These are phyloP conservation scores for Drosophila kohkoa DNA, from an alignment of 1,140 invertebrate genomes.

Conservation along the genomic window DNA sequence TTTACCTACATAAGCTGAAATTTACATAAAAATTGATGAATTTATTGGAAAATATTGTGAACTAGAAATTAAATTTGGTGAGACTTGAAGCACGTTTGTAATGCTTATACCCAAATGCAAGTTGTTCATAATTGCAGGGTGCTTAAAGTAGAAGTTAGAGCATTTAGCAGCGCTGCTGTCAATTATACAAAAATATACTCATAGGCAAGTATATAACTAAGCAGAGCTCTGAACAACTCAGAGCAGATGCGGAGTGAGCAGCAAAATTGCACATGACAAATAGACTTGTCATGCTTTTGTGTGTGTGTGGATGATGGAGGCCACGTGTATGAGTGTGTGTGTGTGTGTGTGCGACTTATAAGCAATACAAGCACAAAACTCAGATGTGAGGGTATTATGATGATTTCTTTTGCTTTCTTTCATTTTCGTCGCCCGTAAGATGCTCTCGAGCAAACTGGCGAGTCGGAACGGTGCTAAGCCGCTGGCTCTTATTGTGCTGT, in stretches of 20 bases:
- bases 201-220: slow-evolving; percentile 38
- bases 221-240: not conserved
- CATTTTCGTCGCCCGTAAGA: slow-evolving; percentile 36
- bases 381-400: slow-evolving; percentile 11
- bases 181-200: slow-evolving; percentile 46
- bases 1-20: no score
- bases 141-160: slow-evolving; percentile 9
- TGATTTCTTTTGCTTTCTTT: slow-evolving; percentile 25
- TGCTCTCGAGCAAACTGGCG: slow-evolving; percentile 56
- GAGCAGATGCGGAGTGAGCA: not conserved
- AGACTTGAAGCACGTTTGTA: not conserved
- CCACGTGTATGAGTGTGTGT: slow-evolving; percentile 14
- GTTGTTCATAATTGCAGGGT: slow-evolving; percentile 3
- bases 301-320: not conserved
- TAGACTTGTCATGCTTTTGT: slow-evolving; percentile 66
- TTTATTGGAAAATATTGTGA: no score
- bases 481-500: slow-evolving; percentile 36
- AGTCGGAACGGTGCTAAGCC: slow-evolving; percentile 47
- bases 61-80: no score
- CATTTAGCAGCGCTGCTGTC: slow-evolving; percentile 33
- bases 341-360: slow-evolving; percentile 31
- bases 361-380: slow-evolving; percentile 17
- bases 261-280: slow-evolving; percentile 48
- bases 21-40: no score
- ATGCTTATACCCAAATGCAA: not conserved